Percentiles rank a stretch among this genome's conserved stretches.
Conservation (phyloP, 2,888 invertebrate species). For the Melanchra persicariae region DNA sequence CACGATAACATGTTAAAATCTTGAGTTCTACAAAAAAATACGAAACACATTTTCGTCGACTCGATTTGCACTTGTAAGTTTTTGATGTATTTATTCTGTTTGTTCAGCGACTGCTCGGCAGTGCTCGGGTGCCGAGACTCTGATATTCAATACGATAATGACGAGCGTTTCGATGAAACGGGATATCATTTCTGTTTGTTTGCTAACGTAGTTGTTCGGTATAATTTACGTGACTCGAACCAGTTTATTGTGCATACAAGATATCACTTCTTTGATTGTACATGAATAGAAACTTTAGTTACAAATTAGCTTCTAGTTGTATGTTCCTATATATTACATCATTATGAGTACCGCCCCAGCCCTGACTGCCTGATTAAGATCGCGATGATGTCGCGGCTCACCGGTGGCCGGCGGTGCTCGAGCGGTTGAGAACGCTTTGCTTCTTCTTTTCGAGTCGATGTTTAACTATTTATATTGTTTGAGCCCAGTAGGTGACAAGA, state of each 20-base stretch:
- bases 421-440: too few relatives aligned
- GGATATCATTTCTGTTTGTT: constrained; percentile 20
- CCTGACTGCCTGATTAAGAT: too few relatives aligned
- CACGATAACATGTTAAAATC: constrained; percentile 24
- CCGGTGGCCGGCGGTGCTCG: too few relatives aligned
- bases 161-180: constrained; percentile 3
- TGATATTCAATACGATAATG: constrained; percentile 20
- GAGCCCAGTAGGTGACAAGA: too few relatives aligned
- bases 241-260: constrained; percentile 1
- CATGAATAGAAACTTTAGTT: background rate
- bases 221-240: background rate
- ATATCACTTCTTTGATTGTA: constrained; percentile 20
- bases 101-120: background rate
- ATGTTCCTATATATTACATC: too few relatives aligned
- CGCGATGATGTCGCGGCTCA: too few relatives aligned
- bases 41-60: constrained; percentile 9
- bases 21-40: constrained; percentile 19
- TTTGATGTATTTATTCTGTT: constrained; percentile 12
- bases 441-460: too few relatives aligned
- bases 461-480: too few relatives aligned
- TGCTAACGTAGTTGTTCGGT: background rate
- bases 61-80: background rate
- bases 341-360: too few relatives aligned
- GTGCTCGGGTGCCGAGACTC: background rate
- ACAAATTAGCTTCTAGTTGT: too few relatives aligned